These are phyloP conservation scores for Archips xylosteana DNA, from an alignment of 2,888 invertebrate species.

Conservation along the genomic window DNA sequence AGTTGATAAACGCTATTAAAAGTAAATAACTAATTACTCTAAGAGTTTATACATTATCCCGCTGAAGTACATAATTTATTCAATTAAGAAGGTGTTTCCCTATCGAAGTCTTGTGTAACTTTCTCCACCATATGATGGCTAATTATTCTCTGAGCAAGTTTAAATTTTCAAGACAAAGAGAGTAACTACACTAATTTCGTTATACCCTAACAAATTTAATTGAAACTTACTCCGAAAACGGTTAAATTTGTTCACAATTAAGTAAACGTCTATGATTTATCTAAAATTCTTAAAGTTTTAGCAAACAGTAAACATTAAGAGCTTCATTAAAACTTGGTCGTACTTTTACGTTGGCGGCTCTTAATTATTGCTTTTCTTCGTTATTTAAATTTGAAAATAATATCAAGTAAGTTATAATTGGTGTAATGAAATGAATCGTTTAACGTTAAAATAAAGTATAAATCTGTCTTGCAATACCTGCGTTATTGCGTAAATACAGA, in stretches of 20 bases:
- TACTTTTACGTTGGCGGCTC: constrained; percentile 23
- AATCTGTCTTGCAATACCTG: background rate
- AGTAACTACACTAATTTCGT: constrained; percentile 8
- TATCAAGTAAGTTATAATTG: constrained; percentile 29
- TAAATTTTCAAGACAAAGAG: constrained; percentile 18
- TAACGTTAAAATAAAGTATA: background rate
- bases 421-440: background rate
- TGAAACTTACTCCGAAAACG: constrained; percentile 13
- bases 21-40: background rate
- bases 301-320: constrained; percentile 41
- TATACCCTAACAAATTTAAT: constrained; percentile 26
- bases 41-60: background rate
- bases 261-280: constrained; percentile 42
- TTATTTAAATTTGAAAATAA: constrained; percentile 40
- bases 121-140: background rate
- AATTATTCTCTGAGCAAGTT: background rate
- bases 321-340: constrained; percentile 48
- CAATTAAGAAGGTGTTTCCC: constrained; percentile 6
- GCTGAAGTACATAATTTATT: constrained; percentile 5
- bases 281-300: constrained; percentile 27
- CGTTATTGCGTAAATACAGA: too few species aligned
- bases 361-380: constrained; percentile 45
- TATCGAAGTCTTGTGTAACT: constrained; percentile 18
- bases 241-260: constrained; percentile 32
- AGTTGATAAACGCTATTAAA: background rate